These are phyloP conservation scores for Ciconia stormi DNA, from an alignment of 2,113 vertebrate genomes.

Conservation along the genomic window DNA sequence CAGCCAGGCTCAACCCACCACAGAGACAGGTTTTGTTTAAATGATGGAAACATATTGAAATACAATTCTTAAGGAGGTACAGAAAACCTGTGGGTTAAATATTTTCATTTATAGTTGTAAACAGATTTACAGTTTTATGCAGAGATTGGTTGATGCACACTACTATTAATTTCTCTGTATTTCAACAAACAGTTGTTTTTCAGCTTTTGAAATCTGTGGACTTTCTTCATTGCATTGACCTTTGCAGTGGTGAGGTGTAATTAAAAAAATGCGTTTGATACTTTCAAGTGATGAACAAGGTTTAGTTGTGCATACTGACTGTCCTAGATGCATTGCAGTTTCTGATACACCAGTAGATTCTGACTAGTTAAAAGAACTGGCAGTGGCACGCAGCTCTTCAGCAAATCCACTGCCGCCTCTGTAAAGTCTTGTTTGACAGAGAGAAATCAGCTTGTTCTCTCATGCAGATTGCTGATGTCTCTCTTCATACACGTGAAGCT, in stretches of 20 bases:
- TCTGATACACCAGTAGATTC: not conserved
- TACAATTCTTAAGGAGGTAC: not conserved
- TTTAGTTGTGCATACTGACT: not conserved
- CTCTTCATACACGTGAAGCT: not conserved
- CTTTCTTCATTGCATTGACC: not conserved
- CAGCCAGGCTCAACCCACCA: not conserved
- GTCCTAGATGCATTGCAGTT: not conserved
- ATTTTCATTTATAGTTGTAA: not conserved
- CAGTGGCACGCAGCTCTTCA: rapidly evolving
- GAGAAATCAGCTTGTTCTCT: not conserved
- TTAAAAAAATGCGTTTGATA: not conserved
- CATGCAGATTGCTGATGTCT: not conserved
- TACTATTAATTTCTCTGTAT: not conserved
- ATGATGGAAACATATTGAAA: not conserved
- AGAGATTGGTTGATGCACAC: not conserved
- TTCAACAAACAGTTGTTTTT: not conserved
- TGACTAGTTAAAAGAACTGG: not conserved
- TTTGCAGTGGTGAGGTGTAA: not conserved
- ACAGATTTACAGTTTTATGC: not conserved
- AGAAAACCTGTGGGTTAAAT: not conserved
- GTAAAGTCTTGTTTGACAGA: not conserved
- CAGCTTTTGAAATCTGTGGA: not conserved
- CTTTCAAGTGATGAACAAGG: not conserved
- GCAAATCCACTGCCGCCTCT: not conserved
- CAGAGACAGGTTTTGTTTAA: not conserved